These are phyloP conservation scores for Brachystomella parvula DNA, from an alignment of 1,140 invertebrate species.

Conservation along the genomic window DNA sequence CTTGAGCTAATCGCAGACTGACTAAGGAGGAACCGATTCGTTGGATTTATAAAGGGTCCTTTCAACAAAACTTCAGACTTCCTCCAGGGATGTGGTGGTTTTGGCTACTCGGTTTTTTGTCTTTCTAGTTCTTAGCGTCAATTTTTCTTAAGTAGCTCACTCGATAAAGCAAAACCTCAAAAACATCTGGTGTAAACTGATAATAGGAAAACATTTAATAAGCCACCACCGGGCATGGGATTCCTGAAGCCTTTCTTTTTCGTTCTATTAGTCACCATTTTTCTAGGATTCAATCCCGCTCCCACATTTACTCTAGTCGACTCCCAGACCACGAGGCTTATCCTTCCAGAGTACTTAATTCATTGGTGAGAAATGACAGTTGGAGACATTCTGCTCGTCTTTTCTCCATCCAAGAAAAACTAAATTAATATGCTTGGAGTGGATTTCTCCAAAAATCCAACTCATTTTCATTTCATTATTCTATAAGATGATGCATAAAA, in stretches of 20 bases:
- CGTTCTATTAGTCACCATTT: background rate
- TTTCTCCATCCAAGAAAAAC: too few species aligned
- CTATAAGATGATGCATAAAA: too few species aligned
- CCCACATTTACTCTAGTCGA: too few species aligned
- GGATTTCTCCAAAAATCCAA: too few species aligned
- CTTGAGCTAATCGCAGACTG: background rate
- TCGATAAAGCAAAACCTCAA: conserved; percentile 37
- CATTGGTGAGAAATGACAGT: too few species aligned
- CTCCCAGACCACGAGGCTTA: too few species aligned
- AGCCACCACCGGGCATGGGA: conserved; percentile 1
- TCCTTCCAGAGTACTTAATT: too few species aligned
- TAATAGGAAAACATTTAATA: conserved; percentile 13
- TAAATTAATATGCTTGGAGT: too few species aligned
- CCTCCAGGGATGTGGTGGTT: conserved; percentile 36
- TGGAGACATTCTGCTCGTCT: too few species aligned
- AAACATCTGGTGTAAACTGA: conserved; percentile 35
- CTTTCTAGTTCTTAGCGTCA: background rate
- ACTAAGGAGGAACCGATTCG: background rate
- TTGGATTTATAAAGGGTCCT: conserved; percentile 19
- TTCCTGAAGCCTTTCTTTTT: background rate
- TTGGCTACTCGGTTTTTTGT: conserved; percentile 7
- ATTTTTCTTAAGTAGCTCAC: conserved; percentile 15
- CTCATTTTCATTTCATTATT: too few species aligned
- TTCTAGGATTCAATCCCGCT: background rate
- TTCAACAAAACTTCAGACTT: conserved; percentile 16